phyloP scores from a whole-genome alignment of 2,797 vertebrate species.

The Acanthurus leucopareius region DNA sequence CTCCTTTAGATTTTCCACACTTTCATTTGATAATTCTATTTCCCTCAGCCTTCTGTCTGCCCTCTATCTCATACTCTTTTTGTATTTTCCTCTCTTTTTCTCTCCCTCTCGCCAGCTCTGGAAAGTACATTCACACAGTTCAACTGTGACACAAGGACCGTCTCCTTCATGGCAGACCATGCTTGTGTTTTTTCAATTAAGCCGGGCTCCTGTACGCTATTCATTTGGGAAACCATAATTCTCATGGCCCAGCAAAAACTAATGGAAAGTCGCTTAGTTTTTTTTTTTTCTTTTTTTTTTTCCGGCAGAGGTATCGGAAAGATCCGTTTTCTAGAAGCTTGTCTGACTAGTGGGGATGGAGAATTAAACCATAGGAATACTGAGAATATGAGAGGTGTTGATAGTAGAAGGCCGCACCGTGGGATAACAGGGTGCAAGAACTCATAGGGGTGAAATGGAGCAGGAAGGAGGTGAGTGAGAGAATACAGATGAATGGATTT shows the following conservation, averaged over 20 bases:
- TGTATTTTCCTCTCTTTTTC: slow-evolving; percentile 73
- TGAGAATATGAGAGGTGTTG: slow-evolving; percentile 63
- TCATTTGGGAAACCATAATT: slow-evolving; percentile 92
- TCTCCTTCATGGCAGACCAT: slow-evolving; percentile 84
- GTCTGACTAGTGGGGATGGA: slow-evolving; percentile 59
- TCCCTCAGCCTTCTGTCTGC: slow-evolving; percentile 63
- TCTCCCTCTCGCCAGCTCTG: slow-evolving; percentile 81
- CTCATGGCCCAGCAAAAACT: slow-evolving; percentile 88
- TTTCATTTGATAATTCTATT: slow-evolving; percentile 66
- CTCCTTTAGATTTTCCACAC: slow-evolving; percentile 47
- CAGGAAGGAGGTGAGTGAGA: slow-evolving; percentile 68
- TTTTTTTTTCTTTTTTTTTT: slow-evolving; percentile 71
- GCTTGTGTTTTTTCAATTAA: slow-evolving; percentile 91
- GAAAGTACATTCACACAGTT: slow-evolving; percentile 87
- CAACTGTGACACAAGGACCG: slow-evolving; percentile 85
- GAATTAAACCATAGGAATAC: slow-evolving; percentile 61
- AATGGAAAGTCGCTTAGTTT: slow-evolving; percentile 93
- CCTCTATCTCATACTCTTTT: slow-evolving; percentile 70
- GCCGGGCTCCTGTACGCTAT: slow-evolving; percentile 86
- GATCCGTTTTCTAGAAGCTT: slow-evolving; percentile 68
- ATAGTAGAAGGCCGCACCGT: slow-evolving; percentile 62
- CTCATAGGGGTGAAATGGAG: slow-evolving; percentile 51
- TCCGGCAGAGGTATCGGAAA: slow-evolving; percentile 82
- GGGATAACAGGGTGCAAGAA: slow-evolving; percentile 53
- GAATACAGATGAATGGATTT: slow-evolving; percentile 83